Conservation (phyloP, 1,140 invertebrate species). For the Paraescarpia echinospica region DNA sequence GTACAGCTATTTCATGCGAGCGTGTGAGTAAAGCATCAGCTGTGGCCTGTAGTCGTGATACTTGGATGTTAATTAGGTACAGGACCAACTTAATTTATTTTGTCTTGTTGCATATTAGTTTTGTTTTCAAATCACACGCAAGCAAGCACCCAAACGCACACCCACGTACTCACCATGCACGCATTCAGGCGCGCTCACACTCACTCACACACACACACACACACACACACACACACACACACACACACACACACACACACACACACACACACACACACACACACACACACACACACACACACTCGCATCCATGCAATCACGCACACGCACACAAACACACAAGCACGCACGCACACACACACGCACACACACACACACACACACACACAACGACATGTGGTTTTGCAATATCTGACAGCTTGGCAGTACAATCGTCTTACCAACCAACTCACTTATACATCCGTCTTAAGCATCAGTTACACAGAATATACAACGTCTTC, state of each 20-base stretch:
- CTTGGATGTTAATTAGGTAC: neutral
- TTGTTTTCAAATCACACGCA: too few relatives aligned
- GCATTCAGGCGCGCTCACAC: neutral
- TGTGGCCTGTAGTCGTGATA: neutral
- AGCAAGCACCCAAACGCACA: neutral
- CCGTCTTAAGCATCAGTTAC: too few relatives aligned
- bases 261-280: constrained; percentile 3
- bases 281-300: neutral
- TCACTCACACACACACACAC: neutral
- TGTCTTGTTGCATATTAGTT: neutral
- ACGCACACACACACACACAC: neutral
- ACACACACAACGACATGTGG: neutral
- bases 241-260: neutral
- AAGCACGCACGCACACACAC: too few relatives aligned
- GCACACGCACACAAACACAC: too few relatives aligned
- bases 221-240: neutral
- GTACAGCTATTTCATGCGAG: constrained; percentile 57
- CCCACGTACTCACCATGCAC: neutral
- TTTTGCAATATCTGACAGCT: too few relatives aligned
- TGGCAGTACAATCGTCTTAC: too few relatives aligned
- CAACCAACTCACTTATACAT: too few relatives aligned
- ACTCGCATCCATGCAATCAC: too few relatives aligned
- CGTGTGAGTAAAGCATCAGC: constrained; percentile 44
- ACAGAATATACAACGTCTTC: too few relatives aligned
- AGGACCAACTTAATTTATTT: neutral